Conservation (phyloP, 2,113 vertebrate species). For the Dendrocopos noguchii region DNA sequence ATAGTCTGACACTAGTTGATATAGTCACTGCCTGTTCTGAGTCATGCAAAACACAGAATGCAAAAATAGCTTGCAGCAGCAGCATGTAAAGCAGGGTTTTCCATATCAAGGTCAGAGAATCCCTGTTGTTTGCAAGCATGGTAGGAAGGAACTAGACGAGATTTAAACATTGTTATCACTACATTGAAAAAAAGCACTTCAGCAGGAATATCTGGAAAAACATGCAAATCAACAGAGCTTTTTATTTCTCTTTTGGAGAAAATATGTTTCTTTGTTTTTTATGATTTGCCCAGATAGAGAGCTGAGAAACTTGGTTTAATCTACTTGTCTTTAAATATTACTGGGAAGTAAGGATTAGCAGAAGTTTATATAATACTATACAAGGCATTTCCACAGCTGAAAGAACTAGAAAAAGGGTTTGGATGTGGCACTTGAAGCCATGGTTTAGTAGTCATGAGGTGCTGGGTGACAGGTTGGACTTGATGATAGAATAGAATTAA, state of each 20-base stretch:
- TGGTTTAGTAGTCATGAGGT: no score
- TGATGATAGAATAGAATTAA: no score
- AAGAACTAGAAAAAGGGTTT: background rate
- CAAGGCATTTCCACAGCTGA: background rate
- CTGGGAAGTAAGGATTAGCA: background rate
- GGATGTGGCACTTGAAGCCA: no score
- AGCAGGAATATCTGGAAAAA: background rate
- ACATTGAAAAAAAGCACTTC: background rate
- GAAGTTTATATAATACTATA: background rate
- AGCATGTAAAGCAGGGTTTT: slow-evolving; percentile 5
- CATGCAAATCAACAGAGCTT: background rate
- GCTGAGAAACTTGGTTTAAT: background rate
- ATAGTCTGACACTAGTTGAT: background rate
- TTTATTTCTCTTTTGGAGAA: background rate
- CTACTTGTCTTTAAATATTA: background rate
- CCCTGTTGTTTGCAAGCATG: background rate
- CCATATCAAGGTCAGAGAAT: background rate
- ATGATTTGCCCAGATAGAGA: background rate
- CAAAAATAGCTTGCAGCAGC: slow-evolving; percentile 9
- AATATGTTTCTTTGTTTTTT: background rate
- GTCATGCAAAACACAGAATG: slow-evolving; percentile 24
- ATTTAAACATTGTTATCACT: background rate
- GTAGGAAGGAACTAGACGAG: background rate
- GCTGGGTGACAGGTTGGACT: no score
- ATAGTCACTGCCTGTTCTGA: background rate